Evolutionary conservation across 2,797 vertebrate genomes (phyloP), one percentile per base, ranked within the genome.

Genomic region (Acrocephalus scirpaceus): DNA sequence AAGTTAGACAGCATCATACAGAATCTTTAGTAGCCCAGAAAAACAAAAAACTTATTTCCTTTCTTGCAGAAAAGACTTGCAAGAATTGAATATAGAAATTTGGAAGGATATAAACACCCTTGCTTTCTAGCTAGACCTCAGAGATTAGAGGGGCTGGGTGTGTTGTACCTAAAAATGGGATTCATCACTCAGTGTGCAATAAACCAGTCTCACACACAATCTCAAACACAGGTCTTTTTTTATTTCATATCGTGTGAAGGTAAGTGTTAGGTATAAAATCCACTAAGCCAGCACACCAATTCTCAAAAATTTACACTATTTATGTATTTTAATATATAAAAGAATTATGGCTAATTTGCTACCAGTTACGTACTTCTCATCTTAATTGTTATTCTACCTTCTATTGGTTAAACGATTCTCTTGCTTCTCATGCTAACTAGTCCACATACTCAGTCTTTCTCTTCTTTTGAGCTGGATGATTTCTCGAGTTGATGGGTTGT

Each of bases 221-320:
- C 38, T 38, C 38, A 38, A 65, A 11, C 5, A 3, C 2, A 64
- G 4, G 9, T 27, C 22, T 56, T 26, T n/a, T 23, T 40, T 47
- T 36, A 29, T 57, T 65, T 65, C 13, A 20, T 36, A 36, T 14
- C 44, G 10, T 4, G 3, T 9, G 16, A 73, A 73, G 20, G 51
- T 58, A 9, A 2, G 13, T 29, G 13, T 15, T 51, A 45, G 32
- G 16, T 45, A 30, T 27, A n/a, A 51, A 58, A 88, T 58, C n/a
- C n/a, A 65, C 38, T 58, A 66, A 65, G 36, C 5, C 10, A 87
- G 51, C 5, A 29, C 11, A 25, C 4, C 0, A 0, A 21, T 58
- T 88, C 60, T 66, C 60, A 73, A 45, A 51, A 65, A 45, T 25
- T n/a, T 58, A 25, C 16, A 17, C 19, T 45, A 29, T 25, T 20